Base-by-base conservation (phyloP, 2,113 vertebrate species). In the Otus sunia region DNA sequence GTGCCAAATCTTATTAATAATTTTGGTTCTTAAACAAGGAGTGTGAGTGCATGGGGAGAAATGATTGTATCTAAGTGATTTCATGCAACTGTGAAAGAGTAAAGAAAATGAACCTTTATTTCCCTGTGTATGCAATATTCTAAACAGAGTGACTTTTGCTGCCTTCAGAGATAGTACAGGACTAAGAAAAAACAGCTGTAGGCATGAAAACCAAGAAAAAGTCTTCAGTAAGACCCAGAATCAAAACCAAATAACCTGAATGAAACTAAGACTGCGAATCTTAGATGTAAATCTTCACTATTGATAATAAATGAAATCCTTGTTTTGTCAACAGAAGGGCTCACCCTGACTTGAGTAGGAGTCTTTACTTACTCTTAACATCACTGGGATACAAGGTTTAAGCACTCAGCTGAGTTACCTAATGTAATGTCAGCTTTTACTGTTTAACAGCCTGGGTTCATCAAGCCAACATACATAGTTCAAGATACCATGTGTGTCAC, bases 171-270 rank as follows among this genome's bases (percentile, higher is more conserved):
- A 15, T 22, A 59, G 47, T 9, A 55, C 32, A 81, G 43, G 37
- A 27, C 41, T 50, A 55, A 62, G 13, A 94, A 25, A 92, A 88
- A 77, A 80, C 58, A 94, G 75, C 63, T 92, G 82, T 50, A 78
- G 78, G 86, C 60, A 64, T 47, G 75, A 93, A 90, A 95, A 71
- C 15, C 9, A 67, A 93, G 56, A 68, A 50, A 10, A 67, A 80
- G 10, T 34, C 56, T 93, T 83, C 86, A 91, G 55, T 90, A 86
- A 95, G 90, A 91, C 71, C 36, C 75, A 89, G 93, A 94, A 93
- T 86, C 78, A 90, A 94, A 92, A 85, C 86, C 32, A 80, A 88
- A 19, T 67, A 73, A 66, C 72, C 30, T 71, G n/a, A 71, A 80
- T 77, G 88, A 92, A 96, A 88, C 58, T 64, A 93, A 69, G 60